Evolutionary conservation across 2,888 invertebrate species (phyloP).

Genomic region (Scaptomyza cyrtandrae): DNA sequence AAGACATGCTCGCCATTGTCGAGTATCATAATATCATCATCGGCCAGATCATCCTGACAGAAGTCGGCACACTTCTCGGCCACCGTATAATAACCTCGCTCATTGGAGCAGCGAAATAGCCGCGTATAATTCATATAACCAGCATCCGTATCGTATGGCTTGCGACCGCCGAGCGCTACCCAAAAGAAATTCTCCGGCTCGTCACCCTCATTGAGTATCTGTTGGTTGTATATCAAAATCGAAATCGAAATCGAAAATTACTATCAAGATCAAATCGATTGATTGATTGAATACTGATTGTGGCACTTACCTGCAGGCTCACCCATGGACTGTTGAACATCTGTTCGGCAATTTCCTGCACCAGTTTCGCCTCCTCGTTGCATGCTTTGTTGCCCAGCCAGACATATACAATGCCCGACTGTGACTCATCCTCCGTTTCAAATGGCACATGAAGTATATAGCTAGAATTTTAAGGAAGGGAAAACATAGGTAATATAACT

Average conservation of each 20-base stretch:
- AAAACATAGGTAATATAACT: too few species aligned
- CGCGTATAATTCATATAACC: constrained; percentile 96
- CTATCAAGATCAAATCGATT: background rate
- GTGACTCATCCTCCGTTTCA: constrained; percentile 91
- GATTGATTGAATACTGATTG: background rate
- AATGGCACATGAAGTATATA: constrained; percentile 97
- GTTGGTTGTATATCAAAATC: background rate
- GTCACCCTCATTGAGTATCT: constrained; percentile 95
- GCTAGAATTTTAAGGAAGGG: constrained; percentile 85
- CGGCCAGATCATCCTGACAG: constrained; percentile 97
- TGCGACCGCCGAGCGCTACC: constrained; percentile 96
- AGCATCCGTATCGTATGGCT: constrained; percentile 94
- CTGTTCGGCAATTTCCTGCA: constrained; percentile 96
- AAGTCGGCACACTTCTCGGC: constrained; percentile 95
- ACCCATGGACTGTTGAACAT: constrained; percentile 94
- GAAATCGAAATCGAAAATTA: too few species aligned
- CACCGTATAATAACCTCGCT: constrained; percentile 99
- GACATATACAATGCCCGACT: constrained; percentile 96
- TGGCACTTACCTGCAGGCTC: constrained; percentile 88
- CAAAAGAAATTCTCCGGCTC: constrained; percentile 99
- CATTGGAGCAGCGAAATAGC: constrained; percentile 99
- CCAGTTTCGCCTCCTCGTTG: constrained; percentile 92
- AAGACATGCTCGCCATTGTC: constrained; percentile 99
- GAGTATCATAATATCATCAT: constrained; percentile 99
- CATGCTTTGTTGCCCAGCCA: constrained; percentile 96